phyloP scores from a whole-genome alignment of 2,888 invertebrate species.

The Agrochola litura region DNA sequence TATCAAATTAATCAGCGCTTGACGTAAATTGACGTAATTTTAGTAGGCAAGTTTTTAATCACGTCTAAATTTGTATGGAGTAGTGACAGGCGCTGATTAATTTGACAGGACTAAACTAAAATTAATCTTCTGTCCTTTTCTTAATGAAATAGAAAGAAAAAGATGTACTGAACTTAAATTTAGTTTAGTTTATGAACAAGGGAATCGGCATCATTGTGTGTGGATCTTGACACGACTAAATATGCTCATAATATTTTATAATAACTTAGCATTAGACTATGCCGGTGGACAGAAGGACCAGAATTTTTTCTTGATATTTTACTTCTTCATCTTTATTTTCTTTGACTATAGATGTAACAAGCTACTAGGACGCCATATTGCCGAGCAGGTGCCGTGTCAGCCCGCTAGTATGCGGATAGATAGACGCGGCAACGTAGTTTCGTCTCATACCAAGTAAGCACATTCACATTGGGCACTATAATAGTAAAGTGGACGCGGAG shows the following conservation, averaged over 20 bases:
- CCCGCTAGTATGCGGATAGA: constrained; percentile 94
- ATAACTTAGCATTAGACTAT: neutral
- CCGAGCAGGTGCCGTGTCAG: constrained; percentile 93
- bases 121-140: too few relatives aligned
- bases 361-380: constrained; percentile 93
- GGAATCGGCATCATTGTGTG: too few relatives aligned
- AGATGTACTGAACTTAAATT: too few relatives aligned
- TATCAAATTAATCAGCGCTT: too few relatives aligned
- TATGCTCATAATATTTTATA: neutral
- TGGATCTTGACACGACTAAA: neutral
- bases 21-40: too few relatives aligned
- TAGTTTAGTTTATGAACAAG: too few relatives aligned
- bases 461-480: neutral
- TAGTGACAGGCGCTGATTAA: too few relatives aligned
- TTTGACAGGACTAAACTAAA: too few relatives aligned
- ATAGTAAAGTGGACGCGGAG: neutral
- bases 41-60: too few relatives aligned
- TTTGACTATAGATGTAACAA: constrained; percentile 91
- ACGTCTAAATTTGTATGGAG: too few relatives aligned
- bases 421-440: constrained; percentile 93
- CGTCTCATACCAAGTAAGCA: constrained; percentile 92
- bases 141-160: too few relatives aligned
- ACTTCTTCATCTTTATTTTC: neutral
- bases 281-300: neutral
- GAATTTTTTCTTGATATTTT: neutral